Percentiles rank a stretch among this genome's conserved stretches.
These are phyloP conservation scores for Hydrophis major DNA, from an alignment of 2,797 vertebrate genomes.

Conservation along the genomic window DNA sequence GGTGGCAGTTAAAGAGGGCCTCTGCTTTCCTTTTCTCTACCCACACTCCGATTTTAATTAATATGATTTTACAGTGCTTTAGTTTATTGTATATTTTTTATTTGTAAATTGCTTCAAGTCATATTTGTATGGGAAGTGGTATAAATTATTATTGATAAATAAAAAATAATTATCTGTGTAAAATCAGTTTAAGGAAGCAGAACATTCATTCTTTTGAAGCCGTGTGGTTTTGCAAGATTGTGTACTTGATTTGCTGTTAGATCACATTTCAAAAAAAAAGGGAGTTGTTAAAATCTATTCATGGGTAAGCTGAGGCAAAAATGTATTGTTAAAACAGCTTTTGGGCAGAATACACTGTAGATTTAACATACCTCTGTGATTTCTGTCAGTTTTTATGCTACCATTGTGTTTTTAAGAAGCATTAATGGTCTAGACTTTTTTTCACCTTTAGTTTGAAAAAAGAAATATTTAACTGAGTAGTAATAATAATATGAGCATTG, in stretches of 20 bases:
- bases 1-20: neutral
- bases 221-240: slow-evolving; percentile 60
- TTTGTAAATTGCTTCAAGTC: neutral
- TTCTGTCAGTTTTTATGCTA: slow-evolving; percentile 58
- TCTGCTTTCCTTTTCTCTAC: neutral
- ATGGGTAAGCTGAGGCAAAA: slow-evolving; percentile 58
- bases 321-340: slow-evolving; percentile 57
- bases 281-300: slow-evolving; percentile 60
- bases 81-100: neutral
- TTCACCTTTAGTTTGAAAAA: slow-evolving; percentile 56
- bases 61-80: neutral
- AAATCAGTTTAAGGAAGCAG: slow-evolving; percentile 58
- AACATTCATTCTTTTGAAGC: slow-evolving; percentile 58
- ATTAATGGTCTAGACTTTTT: slow-evolving; percentile 65
- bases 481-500: slow-evolving; percentile 61
- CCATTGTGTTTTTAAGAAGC: slow-evolving; percentile 54
- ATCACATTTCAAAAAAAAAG: slow-evolving; percentile 50
- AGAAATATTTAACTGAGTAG: slow-evolving; percentile 58
- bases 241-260: slow-evolving; percentile 62
- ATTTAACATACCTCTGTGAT: slow-evolving; percentile 61
- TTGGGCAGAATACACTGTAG: slow-evolving; percentile 58
- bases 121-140: neutral
- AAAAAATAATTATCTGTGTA: slow-evolving; percentile 16
- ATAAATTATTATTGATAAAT: neutral
- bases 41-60: neutral